Base-by-base conservation (phyloP, 2,113 vertebrate species). In the Ciconia stormi region DNA sequence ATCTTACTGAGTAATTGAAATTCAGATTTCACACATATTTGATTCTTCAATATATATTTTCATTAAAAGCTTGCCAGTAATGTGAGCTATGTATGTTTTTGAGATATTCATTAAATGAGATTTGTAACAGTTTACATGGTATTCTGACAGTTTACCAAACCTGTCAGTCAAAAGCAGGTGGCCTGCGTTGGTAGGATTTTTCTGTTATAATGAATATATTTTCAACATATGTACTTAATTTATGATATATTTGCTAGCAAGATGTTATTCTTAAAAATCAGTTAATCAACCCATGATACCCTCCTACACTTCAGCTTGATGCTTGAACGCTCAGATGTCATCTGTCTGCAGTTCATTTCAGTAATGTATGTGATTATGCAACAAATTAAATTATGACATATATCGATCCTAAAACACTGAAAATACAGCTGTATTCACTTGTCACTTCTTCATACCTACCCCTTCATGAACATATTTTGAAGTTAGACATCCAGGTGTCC, bases 121-220 rank as follows among this genome's bases (percentile, higher is more conserved):
- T 92, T 95, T 97, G 52, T 96, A 94, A 87, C 94, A 96, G 96
- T 95, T 98, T 97, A 95, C 89, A 96, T 85, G 90, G 49, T 93
- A 89, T 94, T 91, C 72, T 97, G 78, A 94, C 96, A 94, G 93
- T 94, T 90, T 95, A 95, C 96, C 66, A 95, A 95, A 93, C 92
- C 94, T 92, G 66, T 98, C 96, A 92, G 76, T 97, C 92, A 95
- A 80, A 96, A 96, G 82, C 92, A 97, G 92, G 96, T 96, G 94
- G 95, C 95, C 95, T 88, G 76, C 13, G 22, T 90, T 94, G 65
- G 81, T 95, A 92, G 76, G 65, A 89, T 30, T 94, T 95, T 87
- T 96, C 92, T 49, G 66, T 71, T 81, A 87, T 89, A 94, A 86
- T 77, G 84, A 93, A 74, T 95, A 15, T 58, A 82, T 87, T 89